Conservation (phyloP, 2,113 vertebrate genomes). For the Piprites chloris region DNA sequence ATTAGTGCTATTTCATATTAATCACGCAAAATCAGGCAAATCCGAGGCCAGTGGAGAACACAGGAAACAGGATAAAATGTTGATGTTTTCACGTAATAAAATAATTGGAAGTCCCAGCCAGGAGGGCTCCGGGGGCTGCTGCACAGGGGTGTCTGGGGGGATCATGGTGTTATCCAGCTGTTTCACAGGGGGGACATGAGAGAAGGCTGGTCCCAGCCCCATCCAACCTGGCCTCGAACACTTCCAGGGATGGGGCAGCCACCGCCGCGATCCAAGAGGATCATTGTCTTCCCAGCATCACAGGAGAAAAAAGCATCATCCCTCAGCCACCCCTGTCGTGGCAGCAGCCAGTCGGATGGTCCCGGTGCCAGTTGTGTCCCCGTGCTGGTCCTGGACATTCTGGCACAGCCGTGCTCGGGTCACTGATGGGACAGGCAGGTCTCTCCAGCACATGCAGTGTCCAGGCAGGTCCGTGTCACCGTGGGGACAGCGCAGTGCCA, state of each 20-base stretch:
- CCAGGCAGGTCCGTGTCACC: neutral
- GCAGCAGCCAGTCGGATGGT: neutral
- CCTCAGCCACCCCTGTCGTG: accelerated
- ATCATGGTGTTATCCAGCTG: neutral
- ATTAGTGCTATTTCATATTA: neutral
- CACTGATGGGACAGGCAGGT: neutral
- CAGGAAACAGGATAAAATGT: constrained; percentile 11
- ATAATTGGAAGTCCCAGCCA: neutral
- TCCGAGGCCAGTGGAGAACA: neutral
- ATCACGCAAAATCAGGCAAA: neutral
- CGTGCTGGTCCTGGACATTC: accelerated
- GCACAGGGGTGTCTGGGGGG: neutral
- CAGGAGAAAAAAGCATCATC: neutral
- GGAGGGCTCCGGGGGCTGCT: neutral
- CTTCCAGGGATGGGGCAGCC: neutral
- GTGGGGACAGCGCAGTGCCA: accelerated
- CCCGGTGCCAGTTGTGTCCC: accelerated
- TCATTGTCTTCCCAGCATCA: neutral
- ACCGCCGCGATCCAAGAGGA: neutral
- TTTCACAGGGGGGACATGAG: neutral
- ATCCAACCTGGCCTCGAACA: neutral
- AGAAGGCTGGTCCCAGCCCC: neutral
- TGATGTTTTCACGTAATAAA: neutral
- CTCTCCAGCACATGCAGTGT: neutral
- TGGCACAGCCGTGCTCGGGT: accelerated